Percentiles rank a stretch among this genome's conserved stretches.
phyloP scores from a whole-genome alignment of 53 echinoderm and acorn worm genomes.

The Holothuria leucospilota region DNA sequence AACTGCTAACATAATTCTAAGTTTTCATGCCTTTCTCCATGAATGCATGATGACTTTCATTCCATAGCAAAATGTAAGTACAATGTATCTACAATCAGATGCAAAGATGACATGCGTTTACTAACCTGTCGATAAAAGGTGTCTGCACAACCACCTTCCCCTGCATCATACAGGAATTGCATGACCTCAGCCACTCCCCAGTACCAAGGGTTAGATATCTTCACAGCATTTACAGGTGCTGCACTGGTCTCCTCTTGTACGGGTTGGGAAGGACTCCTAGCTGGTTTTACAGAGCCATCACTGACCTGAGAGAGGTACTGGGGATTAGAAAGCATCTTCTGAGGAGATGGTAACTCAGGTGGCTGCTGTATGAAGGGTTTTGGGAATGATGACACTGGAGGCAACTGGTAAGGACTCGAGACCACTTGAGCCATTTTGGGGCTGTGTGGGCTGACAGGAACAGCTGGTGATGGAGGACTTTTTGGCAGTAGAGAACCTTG shows the following conservation, averaged over 20 bases:
- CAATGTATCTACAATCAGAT: no score
- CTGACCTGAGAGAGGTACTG: not conserved
- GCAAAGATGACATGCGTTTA: not conserved
- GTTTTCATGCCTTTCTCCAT: no score
- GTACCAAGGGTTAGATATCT: constrained; percentile 80
- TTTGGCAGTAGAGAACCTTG: constrained; percentile 23
- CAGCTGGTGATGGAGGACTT: constrained; percentile 44
- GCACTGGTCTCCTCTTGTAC: constrained; percentile 17
- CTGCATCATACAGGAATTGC: constrained; percentile 90
- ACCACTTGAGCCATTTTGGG: not conserved
- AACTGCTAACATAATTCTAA: no score
- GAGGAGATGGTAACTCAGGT: constrained; percentile 9
- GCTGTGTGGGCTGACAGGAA: constrained; percentile 14
- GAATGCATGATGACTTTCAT: no score
- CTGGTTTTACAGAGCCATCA: not conserved
- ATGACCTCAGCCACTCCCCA: constrained; percentile 91
- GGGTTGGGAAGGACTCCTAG: constrained; percentile 34
- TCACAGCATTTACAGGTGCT: constrained; percentile 38
- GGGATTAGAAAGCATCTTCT: not conserved
- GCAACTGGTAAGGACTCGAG: not conserved
- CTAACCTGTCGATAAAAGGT: constrained; percentile 94
- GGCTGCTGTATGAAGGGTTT: not conserved
- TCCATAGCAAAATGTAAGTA: no score
- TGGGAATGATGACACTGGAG: not conserved
- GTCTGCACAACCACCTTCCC: constrained; percentile 90